These are phyloP conservation scores for Oceanites oceanicus DNA, from an alignment of 2,113 vertebrate genomes.

Conservation along the genomic window DNA sequence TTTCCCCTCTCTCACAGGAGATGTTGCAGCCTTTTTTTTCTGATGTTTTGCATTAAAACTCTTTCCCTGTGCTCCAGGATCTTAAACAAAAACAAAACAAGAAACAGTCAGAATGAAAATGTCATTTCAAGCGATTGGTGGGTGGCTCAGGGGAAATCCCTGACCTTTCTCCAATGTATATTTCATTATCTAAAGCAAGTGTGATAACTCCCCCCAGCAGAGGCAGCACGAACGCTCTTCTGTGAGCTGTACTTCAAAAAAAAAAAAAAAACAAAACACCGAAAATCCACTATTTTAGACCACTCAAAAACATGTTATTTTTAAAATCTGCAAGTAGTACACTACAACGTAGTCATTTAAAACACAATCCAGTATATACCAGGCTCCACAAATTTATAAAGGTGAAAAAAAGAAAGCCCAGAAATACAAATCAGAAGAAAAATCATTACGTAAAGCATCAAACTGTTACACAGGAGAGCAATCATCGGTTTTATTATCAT, in stretches of 20 bases:
- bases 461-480: not conserved
- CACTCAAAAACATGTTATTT: not conserved
- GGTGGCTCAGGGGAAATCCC: constrained; percentile 74
- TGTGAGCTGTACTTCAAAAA: not conserved
- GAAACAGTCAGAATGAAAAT: constrained; percentile 71
- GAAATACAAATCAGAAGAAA: not conserved
- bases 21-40: constrained; percentile 33
- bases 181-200: constrained; percentile 68
- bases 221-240: constrained; percentile 12
- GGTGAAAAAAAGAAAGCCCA: not conserved
- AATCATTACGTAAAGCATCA: not conserved
- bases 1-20: not conserved
- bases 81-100: constrained; percentile 73
- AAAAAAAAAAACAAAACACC: not conserved
- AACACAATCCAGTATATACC: not conserved
- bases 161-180: constrained; percentile 55
- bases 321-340: not conserved
- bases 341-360: not conserved
- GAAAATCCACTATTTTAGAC: not conserved
- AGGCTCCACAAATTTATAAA: not conserved
- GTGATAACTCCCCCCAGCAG: constrained; percentile 37
- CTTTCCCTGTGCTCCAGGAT: constrained; percentile 56
- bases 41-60: constrained; percentile 56
- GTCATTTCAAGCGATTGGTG: constrained; percentile 67
- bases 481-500: not conserved